phyloP scores from a whole-genome alignment of 2,888 invertebrate species.

The Agrochola macilenta region DNA sequence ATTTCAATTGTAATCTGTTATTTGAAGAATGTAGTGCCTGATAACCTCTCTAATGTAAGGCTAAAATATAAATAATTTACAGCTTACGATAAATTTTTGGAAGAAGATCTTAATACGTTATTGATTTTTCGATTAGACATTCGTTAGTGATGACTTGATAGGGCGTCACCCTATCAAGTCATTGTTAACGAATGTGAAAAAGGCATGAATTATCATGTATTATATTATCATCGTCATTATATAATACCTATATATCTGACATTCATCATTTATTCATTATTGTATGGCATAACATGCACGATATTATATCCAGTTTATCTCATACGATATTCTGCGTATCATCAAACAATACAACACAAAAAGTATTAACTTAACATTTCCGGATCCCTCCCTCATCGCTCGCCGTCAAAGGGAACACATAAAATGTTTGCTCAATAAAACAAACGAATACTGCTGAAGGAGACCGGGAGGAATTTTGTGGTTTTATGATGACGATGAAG shows the following conservation, averaged over 20 bases:
- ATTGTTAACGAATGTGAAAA: too few species aligned
- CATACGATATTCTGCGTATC: slow-evolving; percentile 5
- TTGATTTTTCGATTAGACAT: too few species aligned
- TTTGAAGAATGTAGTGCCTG: background rate
- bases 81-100: background rate
- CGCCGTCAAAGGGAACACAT: slow-evolving; percentile 19
- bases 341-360: slow-evolving; percentile 25
- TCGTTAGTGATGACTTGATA: too few species aligned
- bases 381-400: slow-evolving; percentile 16
- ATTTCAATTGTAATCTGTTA: background rate
- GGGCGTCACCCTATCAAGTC: too few species aligned
- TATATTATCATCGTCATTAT: too few species aligned
- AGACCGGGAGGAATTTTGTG: background rate
- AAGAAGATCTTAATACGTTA: background rate
- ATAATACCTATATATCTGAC: too few species aligned
- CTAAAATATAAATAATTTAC: too few species aligned
- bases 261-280: background rate
- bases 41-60: background rate
- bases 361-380: slow-evolving; percentile 38
- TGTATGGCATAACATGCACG: background rate
- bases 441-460: background rate
- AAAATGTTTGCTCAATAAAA: slow-evolving; percentile 37
- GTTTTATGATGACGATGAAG: slow-evolving; percentile 8
- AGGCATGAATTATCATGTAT: too few species aligned
- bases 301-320: background rate